Percentiles rank a stretch among this genome's conserved stretches.
Evolutionary conservation across 2,797 vertebrate species (phyloP).

Genomic region (Discoglossus pictus): DNA sequence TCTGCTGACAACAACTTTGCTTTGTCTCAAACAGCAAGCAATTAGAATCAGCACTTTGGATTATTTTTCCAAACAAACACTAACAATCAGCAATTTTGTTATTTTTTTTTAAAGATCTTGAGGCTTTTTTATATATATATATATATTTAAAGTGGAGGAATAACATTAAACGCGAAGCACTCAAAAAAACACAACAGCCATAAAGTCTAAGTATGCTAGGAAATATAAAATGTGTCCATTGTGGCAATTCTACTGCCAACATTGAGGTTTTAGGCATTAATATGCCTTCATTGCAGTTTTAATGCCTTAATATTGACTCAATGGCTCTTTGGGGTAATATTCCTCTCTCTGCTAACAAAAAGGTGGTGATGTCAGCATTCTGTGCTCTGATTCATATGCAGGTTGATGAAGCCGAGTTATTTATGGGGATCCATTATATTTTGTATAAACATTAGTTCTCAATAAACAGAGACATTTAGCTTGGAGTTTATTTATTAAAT

Average conservation of each 20-base stretch:
- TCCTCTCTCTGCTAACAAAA: slow-evolving; percentile 82
- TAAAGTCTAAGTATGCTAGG: slow-evolving; percentile 81
- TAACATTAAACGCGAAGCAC: slow-evolving; percentile 79
- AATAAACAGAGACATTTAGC: slow-evolving; percentile 88
- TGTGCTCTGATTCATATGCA: slow-evolving; percentile 81
- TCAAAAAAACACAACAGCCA: slow-evolving; percentile 70
- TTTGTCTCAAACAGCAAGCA: slow-evolving; percentile 62
- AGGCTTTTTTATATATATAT: slow-evolving; percentile 66
- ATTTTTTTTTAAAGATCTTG: slow-evolving; percentile 67
- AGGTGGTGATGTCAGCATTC: slow-evolving; percentile 86
- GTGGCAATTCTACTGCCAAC: slow-evolving; percentile 80
- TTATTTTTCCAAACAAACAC: slow-evolving; percentile 78
- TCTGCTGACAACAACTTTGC: slow-evolving; percentile 60
- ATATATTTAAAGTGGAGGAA: slow-evolving; percentile 78
- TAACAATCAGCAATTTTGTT: slow-evolving; percentile 76
- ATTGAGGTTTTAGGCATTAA: slow-evolving; percentile 85
- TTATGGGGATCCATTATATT: slow-evolving; percentile 87
- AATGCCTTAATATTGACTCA: slow-evolving; percentile 86
- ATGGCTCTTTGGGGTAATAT: slow-evolving; percentile 86
- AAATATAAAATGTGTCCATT: slow-evolving; percentile 83
- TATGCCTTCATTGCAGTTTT: slow-evolving; percentile 86
- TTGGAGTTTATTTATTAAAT: slow-evolving; percentile 86
- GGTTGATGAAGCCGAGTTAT: slow-evolving; percentile 86
- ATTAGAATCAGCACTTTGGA: slow-evolving; percentile 80
- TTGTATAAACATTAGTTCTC: slow-evolving; percentile 89